Evolutionary conservation across 2,888 invertebrate species (phyloP), one percentile per base, ranked within the genome.

Genomic region (Melanchra persicariae): DNA sequence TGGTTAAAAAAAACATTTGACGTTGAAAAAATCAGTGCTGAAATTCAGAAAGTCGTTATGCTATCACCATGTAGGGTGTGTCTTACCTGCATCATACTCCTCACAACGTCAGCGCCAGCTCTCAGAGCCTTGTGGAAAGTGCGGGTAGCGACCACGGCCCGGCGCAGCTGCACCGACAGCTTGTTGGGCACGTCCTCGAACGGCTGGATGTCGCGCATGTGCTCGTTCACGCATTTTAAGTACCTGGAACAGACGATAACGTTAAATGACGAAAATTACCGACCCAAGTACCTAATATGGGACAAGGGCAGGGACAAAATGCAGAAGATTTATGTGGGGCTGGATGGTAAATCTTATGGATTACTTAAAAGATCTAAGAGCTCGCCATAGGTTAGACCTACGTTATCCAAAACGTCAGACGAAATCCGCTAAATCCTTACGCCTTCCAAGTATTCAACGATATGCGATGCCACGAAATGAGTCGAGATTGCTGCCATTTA

Each of bases 151-250:
- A 99, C 98, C 95, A 99, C 99, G 0, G 99, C 98, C 60, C 99
- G 96, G 87, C 98, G 98, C 87, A 99, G 97, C 93, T 99, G 99
- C 74, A 98, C 97, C 15, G 98, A 98, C 77, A 99, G 96, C 95
- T 99, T 99, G 89, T 97, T 97, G 2, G 99, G 99, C 55, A 99
- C 98, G 92, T 99, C 99, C 34, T 99, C 99, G 91, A 99, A 99
- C 0, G 99, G 99, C 90, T 98, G 97, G 93, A 99, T 97, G 85
- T 98, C 98, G 67, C 98, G 97, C 99, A 99, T 99, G 91, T 98
- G 98, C 89, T 98, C 98, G 84, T 98, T 98, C 77, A 99, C 98
- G 93, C 99, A 99, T 66, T 97, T 97, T 87, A 98, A 93, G 91
- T 98, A 98, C 90, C 97, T 97, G 93, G 0, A 49, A 82, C 0